phyloP scores from a whole-genome alignment of 2,113 vertebrate species.

The Stercorarius parasiticus region DNA sequence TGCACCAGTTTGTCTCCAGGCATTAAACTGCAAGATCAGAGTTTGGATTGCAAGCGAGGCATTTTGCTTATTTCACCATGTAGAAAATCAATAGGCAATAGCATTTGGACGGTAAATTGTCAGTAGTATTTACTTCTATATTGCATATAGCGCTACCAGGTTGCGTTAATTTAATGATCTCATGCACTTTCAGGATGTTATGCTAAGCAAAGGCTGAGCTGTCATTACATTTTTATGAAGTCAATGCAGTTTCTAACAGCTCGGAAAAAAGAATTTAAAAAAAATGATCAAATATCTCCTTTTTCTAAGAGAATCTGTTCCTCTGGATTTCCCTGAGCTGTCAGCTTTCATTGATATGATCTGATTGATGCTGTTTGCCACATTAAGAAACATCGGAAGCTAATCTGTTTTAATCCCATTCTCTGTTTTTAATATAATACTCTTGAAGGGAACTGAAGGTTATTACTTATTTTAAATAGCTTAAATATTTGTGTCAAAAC shows the following conservation, averaged over 20 bases:
- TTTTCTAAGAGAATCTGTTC: slow-evolving; percentile 45
- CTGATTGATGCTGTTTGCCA: slow-evolving; percentile 67
- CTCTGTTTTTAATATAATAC: slow-evolving; percentile 64
- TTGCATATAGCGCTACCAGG: not conserved
- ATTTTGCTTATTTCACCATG: not conserved
- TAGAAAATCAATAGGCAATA: slow-evolving; percentile 17
- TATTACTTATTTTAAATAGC: slow-evolving; percentile 68
- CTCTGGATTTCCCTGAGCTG: slow-evolving; percentile 63
- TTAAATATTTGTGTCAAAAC: slow-evolving; percentile 73
- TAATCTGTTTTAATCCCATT: slow-evolving; percentile 70
- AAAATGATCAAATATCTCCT: slow-evolving; percentile 62
- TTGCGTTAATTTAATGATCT: not conserved
- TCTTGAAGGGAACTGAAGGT: slow-evolving; percentile 59
- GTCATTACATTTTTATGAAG: slow-evolving; percentile 64
- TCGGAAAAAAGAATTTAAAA: slow-evolving; percentile 1
- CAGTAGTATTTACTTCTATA: not conserved
- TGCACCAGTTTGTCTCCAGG: not conserved
- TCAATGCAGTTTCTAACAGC: slow-evolving; percentile 29
- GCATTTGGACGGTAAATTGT: not conserved
- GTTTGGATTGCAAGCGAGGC: not conserved
- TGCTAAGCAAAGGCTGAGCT: slow-evolving; percentile 51
- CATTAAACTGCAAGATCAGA: not conserved
- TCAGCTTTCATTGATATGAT: slow-evolving; percentile 51
- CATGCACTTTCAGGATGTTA: slow-evolving; percentile 24
- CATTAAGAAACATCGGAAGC: slow-evolving; percentile 44